These are phyloP conservation scores for Mobula birostris DNA, from an alignment of 2,113 vertebrate genomes.

Conservation along the genomic window DNA sequence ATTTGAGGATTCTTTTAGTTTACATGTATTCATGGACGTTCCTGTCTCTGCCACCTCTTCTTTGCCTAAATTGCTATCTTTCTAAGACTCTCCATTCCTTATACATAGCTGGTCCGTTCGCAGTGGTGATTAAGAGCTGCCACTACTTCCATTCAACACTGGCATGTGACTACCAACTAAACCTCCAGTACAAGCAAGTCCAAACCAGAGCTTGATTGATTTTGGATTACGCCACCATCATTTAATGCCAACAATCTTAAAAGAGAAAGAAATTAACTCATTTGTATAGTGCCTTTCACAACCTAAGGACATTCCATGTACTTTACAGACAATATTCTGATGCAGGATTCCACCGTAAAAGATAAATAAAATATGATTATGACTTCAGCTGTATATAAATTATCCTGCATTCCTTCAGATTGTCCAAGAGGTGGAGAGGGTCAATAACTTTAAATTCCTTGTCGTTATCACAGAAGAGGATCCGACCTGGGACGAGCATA, in stretches of 20 bases:
- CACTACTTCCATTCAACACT: neutral
- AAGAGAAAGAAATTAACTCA: neutral
- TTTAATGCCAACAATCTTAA: neutral
- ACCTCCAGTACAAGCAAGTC: neutral
- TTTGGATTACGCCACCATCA: neutral
- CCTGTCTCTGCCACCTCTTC: neutral
- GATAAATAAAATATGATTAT: neutral
- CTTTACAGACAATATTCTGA: neutral
- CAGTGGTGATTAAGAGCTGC: neutral
- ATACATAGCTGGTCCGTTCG: neutral
- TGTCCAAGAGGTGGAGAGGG: too few relatives aligned
- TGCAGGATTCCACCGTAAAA: neutral
- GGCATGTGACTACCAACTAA: neutral
- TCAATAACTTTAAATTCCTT: too few relatives aligned
- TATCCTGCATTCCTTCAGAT: neutral
- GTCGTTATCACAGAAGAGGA: too few relatives aligned
- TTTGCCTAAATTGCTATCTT: neutral
- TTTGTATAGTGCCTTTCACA: neutral
- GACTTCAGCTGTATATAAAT: neutral
- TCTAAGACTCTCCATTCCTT: neutral
- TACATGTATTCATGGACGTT: neutral
- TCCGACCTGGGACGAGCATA: too few relatives aligned
- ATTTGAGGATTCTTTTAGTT: neutral
- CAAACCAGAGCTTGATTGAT: neutral
- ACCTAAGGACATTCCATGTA: neutral